These are phyloP conservation scores for Clarias fuscus DNA, from an alignment of 2,797 vertebrate genomes.

Conservation along the genomic window DNA sequence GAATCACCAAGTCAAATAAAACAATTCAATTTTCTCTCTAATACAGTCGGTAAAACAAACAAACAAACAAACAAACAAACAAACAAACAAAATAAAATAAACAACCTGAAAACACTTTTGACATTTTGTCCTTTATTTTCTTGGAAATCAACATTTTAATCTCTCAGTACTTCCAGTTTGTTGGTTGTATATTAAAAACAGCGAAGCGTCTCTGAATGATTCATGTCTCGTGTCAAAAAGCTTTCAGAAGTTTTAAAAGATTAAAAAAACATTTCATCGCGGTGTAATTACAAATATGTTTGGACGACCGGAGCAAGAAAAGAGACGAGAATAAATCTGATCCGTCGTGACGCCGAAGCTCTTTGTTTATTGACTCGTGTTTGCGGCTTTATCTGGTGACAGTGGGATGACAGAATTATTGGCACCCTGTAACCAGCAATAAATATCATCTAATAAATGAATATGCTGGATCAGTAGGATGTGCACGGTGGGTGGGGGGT, in stretches of 20 bases:
- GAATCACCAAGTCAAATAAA: not conserved
- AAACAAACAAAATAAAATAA: no score
- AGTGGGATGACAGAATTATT: constrained; percentile 12
- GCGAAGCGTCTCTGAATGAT: constrained; percentile 21
- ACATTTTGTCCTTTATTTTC: not conserved
- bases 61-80: no score
- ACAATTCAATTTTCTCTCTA: not conserved
- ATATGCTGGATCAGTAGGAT: not conserved
- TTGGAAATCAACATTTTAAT: constrained; percentile 18
- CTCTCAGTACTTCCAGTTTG: not conserved
- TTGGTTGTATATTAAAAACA: not conserved
- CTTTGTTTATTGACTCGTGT: constrained; percentile 32
- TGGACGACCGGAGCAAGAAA: constrained; percentile 23
- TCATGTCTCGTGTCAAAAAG: constrained; percentile 18
- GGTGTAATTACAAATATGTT: constrained; percentile 33
- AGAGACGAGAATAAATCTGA: constrained; percentile 35
- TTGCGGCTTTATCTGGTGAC: constrained; percentile 42
- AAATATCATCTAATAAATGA: not conserved
- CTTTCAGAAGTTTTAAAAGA: not conserved
- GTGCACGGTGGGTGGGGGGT: not conserved
- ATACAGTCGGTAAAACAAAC: not conserved
- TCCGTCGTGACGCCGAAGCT: constrained; percentile 12
- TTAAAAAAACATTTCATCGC: constrained; percentile 1
- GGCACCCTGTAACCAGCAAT: not conserved
- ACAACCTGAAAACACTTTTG: not conserved